Percentiles rank a stretch among this genome's conserved stretches.
phyloP scores from a whole-genome alignment of 2,888 invertebrate species.

The Euzophera pinguis region DNA sequence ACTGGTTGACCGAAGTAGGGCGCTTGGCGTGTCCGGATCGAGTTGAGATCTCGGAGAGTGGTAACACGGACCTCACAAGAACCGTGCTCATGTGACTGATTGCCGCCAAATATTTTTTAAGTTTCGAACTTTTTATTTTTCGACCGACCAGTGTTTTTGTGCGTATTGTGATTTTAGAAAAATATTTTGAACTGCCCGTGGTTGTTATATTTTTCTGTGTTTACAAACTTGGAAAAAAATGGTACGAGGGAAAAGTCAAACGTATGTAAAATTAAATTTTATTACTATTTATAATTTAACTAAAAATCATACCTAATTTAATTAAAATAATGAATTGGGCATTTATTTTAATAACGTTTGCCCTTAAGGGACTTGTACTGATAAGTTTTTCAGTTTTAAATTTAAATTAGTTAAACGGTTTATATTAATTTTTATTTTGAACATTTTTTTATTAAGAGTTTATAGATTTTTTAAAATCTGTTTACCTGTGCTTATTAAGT shows the following conservation, averaged over 20 bases:
- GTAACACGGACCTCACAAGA: constrained; percentile 69
- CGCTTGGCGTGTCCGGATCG: constrained; percentile 61
- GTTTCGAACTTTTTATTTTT: constrained; percentile 45
- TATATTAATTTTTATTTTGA: too few species aligned
- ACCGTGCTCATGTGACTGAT: constrained; percentile 69
- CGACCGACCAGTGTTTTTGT: constrained; percentile 35
- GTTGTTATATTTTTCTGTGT: constrained; percentile 32
- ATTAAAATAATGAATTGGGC: too few species aligned
- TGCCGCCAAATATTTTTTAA: constrained; percentile 59
- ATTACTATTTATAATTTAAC: constrained; percentile 1
- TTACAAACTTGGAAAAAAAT: constrained; percentile 41
- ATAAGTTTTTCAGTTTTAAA: too few species aligned
- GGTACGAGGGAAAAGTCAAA: constrained; percentile 60
- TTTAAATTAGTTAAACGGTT: too few species aligned
- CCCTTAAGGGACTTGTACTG: too few species aligned
- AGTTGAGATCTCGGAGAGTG: constrained; percentile 74
- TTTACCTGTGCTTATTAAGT: too few species aligned
- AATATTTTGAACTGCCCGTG: constrained; percentile 38
- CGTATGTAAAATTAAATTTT: constrained; percentile 45
- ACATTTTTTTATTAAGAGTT: too few species aligned
- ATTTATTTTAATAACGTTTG: too few species aligned
- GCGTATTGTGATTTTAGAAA: constrained; percentile 41
- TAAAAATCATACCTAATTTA: too few species aligned
- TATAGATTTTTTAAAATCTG: too few species aligned
- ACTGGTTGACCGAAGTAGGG: constrained; percentile 73